These are phyloP conservation scores for Garra rufa DNA, from an alignment of 2,113 vertebrate species.

Conservation along the genomic window DNA sequence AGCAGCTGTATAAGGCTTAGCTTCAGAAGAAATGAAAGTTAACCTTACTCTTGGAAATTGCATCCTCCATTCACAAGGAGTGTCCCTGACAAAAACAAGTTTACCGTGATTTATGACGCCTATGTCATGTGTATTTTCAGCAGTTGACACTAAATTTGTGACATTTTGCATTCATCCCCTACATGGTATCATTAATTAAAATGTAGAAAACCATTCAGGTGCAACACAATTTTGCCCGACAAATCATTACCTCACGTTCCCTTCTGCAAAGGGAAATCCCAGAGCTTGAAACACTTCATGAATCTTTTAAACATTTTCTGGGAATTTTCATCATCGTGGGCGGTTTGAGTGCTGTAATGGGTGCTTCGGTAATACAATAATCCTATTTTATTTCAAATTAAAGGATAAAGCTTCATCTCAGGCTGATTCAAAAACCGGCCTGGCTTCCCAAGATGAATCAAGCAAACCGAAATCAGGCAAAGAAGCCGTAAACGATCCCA, in stretches of 20 bases:
- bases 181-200: not conserved
- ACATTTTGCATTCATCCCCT: not conserved
- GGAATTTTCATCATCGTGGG: not conserved
- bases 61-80: not conserved
- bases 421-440: conserved; percentile 4
- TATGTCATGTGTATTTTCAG: not conserved
- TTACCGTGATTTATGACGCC: not conserved
- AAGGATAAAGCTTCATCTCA: conserved; percentile 25
- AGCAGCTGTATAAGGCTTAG: conserved; percentile 49
- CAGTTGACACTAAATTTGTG: not conserved
- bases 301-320: not conserved
- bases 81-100: conserved; percentile 8
- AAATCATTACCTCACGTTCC: too few species aligned
- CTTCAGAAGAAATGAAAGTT: conserved; percentile 74
- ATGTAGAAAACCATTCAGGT: not conserved
- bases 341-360: not conserved
- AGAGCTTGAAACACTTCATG: not conserved
- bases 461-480: conserved; percentile 37
- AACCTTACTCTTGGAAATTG: conserved; percentile 17
- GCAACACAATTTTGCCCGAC: too few species aligned
- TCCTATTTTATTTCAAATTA: not conserved
- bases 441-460: conserved; percentile 40
- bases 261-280: conserved; percentile 14
- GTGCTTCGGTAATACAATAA: not conserved
- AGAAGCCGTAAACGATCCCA: conserved; percentile 58